phyloP scores from a whole-genome alignment of 2,888 invertebrate genomes.

The Baccha elongata region DNA sequence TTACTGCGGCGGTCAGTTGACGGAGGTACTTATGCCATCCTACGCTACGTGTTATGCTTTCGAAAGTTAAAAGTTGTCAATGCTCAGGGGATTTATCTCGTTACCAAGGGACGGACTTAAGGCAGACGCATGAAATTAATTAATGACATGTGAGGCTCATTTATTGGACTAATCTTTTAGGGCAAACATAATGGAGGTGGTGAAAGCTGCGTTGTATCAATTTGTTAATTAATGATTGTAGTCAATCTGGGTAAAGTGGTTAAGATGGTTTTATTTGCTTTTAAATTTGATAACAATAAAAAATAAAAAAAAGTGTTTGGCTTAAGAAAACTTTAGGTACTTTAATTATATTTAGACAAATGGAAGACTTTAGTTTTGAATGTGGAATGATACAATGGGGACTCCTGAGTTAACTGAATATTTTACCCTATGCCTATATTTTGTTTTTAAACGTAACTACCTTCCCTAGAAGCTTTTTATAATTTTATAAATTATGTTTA shows the following conservation, averaged over 20 bases:
- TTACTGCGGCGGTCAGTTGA: background rate
- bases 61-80: slow-evolving; percentile 30
- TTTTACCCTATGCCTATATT: too few species aligned
- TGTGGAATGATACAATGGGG: too few species aligned
- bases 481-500: too few species aligned
- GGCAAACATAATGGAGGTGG: slow-evolving; percentile 39
- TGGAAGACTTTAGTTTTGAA: too few species aligned
- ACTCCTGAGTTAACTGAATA: too few species aligned
- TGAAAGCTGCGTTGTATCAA: slow-evolving; percentile 49
- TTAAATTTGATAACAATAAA: slow-evolving; percentile 29
- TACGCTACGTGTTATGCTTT: slow-evolving; percentile 36
- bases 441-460: too few species aligned
- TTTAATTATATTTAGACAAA: too few species aligned
- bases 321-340: too few species aligned
- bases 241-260: slow-evolving; percentile 13
- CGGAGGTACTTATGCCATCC: background rate
- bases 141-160: slow-evolving; percentile 43
- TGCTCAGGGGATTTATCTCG: slow-evolving; percentile 28
- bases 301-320: too few species aligned
- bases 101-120: background rate
- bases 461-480: too few species aligned
- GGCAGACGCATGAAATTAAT: slow-evolving; percentile 44
- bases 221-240: slow-evolving; percentile 51
- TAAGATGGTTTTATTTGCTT: slow-evolving; percentile 1
- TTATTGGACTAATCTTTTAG: slow-evolving; percentile 46